Conservation (phyloP, 2,113 vertebrate species). For the Aix galericulata region DNA sequence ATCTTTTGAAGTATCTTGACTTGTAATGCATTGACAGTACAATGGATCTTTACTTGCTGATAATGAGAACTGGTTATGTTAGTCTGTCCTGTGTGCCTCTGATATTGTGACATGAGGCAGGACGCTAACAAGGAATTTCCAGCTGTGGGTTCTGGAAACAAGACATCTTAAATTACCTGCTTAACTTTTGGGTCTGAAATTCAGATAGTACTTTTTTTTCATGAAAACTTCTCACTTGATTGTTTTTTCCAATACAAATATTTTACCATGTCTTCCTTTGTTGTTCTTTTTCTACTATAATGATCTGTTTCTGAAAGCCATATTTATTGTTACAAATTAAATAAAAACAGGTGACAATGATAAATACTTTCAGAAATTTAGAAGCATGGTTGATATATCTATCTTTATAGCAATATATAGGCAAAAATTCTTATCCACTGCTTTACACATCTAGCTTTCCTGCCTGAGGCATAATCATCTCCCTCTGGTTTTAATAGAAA, state of each 20-base stretch:
- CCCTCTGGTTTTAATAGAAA: not conserved
- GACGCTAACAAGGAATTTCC: not conserved
- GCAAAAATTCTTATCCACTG: not conserved
- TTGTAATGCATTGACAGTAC: not conserved
- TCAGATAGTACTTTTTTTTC: not conserved
- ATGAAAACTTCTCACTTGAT: not conserved
- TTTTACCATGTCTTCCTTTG: not conserved
- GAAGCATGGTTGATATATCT: not conserved
- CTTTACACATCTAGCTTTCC: not conserved
- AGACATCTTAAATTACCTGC: not conserved
- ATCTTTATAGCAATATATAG: not conserved
- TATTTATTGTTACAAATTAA: not conserved
- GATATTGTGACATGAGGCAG: not conserved
- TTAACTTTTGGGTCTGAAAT: not conserved
- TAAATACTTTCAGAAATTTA: not conserved
- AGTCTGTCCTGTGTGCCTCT: not conserved
- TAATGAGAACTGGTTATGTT: not conserved
- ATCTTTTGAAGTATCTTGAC: not conserved
- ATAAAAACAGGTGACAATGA: not conserved
- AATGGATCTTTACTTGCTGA: not conserved
- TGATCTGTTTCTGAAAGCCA: not conserved
- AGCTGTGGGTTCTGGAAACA: not conserved
- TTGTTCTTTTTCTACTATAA: not conserved
- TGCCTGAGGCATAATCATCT: not conserved
- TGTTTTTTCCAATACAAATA: fast-evolving